A percentile compares a stretch with the other conserved stretches of the same genome.
These are phyloP conservation scores for Thryonomys swinderianus DNA, from an alignment of 2,113 vertebrate species.

Conservation along the genomic window DNA sequence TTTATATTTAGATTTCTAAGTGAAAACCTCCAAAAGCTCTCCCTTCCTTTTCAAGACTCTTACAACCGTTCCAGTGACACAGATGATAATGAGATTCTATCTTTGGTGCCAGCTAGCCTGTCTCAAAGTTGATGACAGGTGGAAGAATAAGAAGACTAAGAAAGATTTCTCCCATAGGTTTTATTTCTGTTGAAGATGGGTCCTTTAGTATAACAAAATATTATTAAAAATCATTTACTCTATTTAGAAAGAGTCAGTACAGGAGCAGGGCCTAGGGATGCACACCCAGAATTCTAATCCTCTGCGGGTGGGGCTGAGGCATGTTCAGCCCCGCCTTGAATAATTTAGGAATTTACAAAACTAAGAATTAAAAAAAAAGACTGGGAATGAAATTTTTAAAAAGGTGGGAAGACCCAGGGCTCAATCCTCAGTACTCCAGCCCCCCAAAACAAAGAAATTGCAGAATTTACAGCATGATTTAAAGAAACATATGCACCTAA, in stretches of 20 bases:
- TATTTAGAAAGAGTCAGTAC: neutral
- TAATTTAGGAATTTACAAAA: neutral
- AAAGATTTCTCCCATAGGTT: neutral
- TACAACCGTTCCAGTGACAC: neutral
- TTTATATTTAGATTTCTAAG: neutral
- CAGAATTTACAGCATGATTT: neutral
- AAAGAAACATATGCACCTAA: neutral
- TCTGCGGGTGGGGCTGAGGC: neutral
- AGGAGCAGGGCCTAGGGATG: neutral
- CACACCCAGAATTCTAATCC: neutral
- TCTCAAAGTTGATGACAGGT: neutral
- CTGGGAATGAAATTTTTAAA: neutral
- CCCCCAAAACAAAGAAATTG: neutral
- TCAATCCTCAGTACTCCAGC: neutral
- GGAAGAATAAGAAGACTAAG: neutral
- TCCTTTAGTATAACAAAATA: neutral
- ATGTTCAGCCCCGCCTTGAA: neutral
- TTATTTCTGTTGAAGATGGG: constrained; percentile 11
- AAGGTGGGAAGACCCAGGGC: neutral
- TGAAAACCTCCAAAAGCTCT: neutral
- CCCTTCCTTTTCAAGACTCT: neutral
- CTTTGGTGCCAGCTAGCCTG: neutral
- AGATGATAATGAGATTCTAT: neutral
- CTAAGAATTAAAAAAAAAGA: neutral
- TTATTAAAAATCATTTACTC: neutral